Evolutionary conservation across 1,140 invertebrate genomes (phyloP).

Genomic region (Macrocentrus cingulum): DNA sequence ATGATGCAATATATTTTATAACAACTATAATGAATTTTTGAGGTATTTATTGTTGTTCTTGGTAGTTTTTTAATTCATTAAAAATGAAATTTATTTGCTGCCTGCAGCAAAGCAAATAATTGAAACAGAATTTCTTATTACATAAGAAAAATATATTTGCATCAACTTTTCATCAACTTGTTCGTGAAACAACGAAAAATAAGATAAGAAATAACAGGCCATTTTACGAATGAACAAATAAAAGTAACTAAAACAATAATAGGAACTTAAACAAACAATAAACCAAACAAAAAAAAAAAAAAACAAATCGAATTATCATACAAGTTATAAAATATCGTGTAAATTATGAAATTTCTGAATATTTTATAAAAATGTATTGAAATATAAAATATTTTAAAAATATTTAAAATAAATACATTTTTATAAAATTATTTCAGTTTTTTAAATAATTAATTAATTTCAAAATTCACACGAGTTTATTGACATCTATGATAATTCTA

Average conservation of each 20-base stretch:
- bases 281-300: slow-evolving; percentile 34
- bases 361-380: slow-evolving; percentile 10
- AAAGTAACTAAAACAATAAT: slow-evolving; percentile 39
- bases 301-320: slow-evolving; percentile 30
- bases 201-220: slow-evolving; percentile 45
- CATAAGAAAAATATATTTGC: neutral
- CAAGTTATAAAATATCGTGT: neutral
- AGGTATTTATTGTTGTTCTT: too few relatives aligned
- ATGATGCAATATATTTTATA: too few relatives aligned
- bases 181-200: slow-evolving; percentile 44
- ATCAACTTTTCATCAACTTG: slow-evolving; percentile 19
- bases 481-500: neutral
- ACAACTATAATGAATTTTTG: too few relatives aligned
- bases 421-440: neutral
- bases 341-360: slow-evolving; percentile 7
- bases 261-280: slow-evolving; percentile 34
- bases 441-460: slow-evolving; percentile 5
- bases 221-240: slow-evolving; percentile 44
- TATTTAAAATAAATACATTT: slow-evolving; percentile 10
- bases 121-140: too few relatives aligned
- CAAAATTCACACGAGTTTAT: slow-evolving; percentile 25
- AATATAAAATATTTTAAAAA: slow-evolving; percentile 1
- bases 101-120: slow-evolving; percentile 16
- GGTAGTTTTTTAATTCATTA: neutral
- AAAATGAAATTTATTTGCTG: neutral